Percentiles rank a stretch among this genome's conserved stretches.
Evolutionary conservation across 2,113 vertebrate species (phyloP).

Genomic region (Procavia capensis): DNA sequence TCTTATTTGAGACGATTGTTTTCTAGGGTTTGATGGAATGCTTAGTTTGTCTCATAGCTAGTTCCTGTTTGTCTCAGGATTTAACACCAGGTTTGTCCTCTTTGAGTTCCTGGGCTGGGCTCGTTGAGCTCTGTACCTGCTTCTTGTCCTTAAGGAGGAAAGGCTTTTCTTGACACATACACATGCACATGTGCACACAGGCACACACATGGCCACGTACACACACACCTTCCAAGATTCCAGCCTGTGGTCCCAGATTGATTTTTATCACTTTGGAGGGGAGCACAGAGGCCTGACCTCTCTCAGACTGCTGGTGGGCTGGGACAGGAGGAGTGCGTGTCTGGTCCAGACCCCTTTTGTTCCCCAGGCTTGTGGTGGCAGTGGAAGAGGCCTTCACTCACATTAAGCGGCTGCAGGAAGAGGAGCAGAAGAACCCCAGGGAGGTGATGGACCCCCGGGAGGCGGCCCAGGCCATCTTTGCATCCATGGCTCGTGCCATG

Average conservation of each 20-base stretch:
- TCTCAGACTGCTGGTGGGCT: neutral
- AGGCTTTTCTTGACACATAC: rapidly evolving
- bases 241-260: neutral
- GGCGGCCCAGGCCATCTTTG: conserved; percentile 97
- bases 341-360: neutral
- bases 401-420: conserved; percentile 96
- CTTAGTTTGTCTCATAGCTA: neutral
- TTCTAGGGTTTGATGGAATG: neutral
- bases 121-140: neutral
- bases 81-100: neutral
- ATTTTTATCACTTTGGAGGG: neutral
- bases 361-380: conserved; percentile 93
- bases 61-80: neutral
- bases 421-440: conserved; percentile 94
- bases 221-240: neutral
- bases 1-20: neutral
- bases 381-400: conserved; percentile 99
- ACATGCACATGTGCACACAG: neutral
- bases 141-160: neutral
- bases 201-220: neutral
- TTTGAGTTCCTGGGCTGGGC: neutral
- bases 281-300: neutral
- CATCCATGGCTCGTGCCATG: conserved; percentile 98
- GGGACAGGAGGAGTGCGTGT: neutral
- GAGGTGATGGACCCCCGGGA: conserved; percentile 98